A percentile compares a stretch with the other conserved stretches of the same genome.
These are phyloP conservation scores for Orthosia cruda DNA, from an alignment of 2,888 invertebrate species.

Conservation along the genomic window DNA sequence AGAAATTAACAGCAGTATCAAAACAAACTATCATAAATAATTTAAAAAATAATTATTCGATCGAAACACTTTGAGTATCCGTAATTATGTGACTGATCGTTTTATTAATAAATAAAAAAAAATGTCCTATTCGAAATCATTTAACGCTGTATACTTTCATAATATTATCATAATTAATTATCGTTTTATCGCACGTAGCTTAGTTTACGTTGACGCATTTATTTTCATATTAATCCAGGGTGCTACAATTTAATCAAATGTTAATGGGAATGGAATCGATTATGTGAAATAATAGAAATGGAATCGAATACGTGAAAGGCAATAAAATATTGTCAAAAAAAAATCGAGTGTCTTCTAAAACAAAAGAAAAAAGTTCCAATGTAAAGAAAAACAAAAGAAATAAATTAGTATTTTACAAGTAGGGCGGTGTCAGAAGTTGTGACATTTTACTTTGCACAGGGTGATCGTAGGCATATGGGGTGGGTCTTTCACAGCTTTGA, in stretches of 20 bases:
- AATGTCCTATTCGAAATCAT: conserved; percentile 4
- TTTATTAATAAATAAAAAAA: conserved; percentile 3
- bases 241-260: conserved; percentile 10
- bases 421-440: conserved; percentile 56
- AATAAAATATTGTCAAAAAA: conserved; percentile 10
- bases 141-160: conserved; percentile 19
- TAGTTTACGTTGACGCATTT: conserved; percentile 2
- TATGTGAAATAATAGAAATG: conserved; percentile 22
- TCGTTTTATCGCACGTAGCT: conserved; percentile 22
- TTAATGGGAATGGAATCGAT: no score
- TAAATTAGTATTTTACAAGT: conserved; percentile 59
- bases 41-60: conserved; percentile 9
- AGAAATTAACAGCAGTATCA: conserved; percentile 1
- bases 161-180: conserved; percentile 17
- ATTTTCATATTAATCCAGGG: conserved; percentile 14
- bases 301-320: conserved; percentile 6
- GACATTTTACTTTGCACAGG: conserved; percentile 63
- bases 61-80: conserved; percentile 4
- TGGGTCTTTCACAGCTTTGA: conserved; percentile 80
- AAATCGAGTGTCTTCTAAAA: conserved; percentile 22
- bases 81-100: conserved; percentile 10
- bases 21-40: conserved; percentile 3
- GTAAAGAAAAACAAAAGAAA: conserved; percentile 61
- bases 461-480: conserved; percentile 73
- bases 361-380: conserved; percentile 34